These are phyloP conservation scores for Ascaphus truei DNA, from an alignment of 2,113 vertebrate species.

Conservation along the genomic window DNA sequence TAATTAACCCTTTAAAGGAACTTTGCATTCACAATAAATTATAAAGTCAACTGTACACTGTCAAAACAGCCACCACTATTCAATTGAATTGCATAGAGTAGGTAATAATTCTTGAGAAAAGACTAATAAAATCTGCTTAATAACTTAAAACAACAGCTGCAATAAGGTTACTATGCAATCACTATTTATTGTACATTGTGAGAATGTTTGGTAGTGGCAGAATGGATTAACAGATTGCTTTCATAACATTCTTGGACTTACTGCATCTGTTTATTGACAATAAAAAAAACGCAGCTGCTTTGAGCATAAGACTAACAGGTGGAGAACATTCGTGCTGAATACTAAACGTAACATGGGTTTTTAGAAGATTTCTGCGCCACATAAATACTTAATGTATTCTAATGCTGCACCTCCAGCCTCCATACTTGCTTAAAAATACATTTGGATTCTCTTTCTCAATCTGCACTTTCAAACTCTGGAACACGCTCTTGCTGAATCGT, in stretches of 20 bases:
- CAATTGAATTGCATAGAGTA: too few species aligned
- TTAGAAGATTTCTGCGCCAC: conserved; percentile 29
- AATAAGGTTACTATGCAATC: conserved; percentile 60
- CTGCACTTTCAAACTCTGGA: conserved; percentile 53
- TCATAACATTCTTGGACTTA: conserved; percentile 75
- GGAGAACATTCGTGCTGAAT: conserved; percentile 63
- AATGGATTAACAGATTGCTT: conserved; percentile 72
- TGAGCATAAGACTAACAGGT: conserved; percentile 71
- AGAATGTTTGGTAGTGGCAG: conserved; percentile 66
- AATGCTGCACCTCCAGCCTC: conserved; percentile 54
- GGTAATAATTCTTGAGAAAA: conserved; percentile 10
- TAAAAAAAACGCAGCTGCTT: conserved; percentile 78
- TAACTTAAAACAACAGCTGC: conserved; percentile 49
- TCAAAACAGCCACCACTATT: too few species aligned
- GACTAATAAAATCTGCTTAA: not conserved
- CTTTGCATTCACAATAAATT: too few species aligned
- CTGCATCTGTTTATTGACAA: conserved; percentile 78
- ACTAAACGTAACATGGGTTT: conserved; percentile 54
- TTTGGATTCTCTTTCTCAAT: conserved; percentile 51
- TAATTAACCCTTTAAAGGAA: too few species aligned
- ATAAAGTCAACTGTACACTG: too few species aligned
- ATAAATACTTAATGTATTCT: conserved; percentile 34
- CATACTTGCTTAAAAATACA: conserved; percentile 56
- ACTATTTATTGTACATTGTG: conserved; percentile 50
- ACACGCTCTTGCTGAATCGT: conserved; percentile 47